A percentile compares a stretch with the other conserved stretches of the same genome.
phyloP scores from a whole-genome alignment of 2,888 invertebrate species.

The Tipula unca region DNA sequence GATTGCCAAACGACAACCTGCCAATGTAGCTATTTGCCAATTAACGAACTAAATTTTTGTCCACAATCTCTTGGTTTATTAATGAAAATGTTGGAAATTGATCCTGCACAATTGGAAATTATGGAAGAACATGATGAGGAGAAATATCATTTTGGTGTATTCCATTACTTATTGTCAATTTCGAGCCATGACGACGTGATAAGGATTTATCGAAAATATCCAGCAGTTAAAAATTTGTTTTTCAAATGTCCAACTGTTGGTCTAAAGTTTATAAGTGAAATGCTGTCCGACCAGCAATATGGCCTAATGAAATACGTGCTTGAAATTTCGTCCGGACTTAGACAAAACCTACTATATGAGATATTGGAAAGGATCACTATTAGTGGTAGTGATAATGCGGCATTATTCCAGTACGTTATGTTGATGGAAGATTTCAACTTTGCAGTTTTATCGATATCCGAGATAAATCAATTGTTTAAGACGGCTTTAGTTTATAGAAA shows the following conservation, averaged over 20 bases:
- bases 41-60: background rate
- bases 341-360: background rate
- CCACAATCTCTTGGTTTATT: background rate
- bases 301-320: background rate
- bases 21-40: too few relatives aligned
- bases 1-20: too few relatives aligned
- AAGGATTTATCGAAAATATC: background rate
- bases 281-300: background rate
- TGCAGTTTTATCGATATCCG: background rate
- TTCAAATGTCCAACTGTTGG: background rate
- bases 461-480: background rate
- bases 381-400: background rate
- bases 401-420: background rate
- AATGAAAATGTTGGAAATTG: background rate
- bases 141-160: background rate
- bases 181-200: background rate
- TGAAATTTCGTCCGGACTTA: background rate
- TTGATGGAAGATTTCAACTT: background rate
- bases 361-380: background rate
- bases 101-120: background rate
- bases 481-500: background rate
- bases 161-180: background rate
- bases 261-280: background rate
- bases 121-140: background rate
- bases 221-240: background rate